Base-by-base conservation (phyloP, 2,797 vertebrate genomes). In the Eleutherodactylus coqui region DNA sequence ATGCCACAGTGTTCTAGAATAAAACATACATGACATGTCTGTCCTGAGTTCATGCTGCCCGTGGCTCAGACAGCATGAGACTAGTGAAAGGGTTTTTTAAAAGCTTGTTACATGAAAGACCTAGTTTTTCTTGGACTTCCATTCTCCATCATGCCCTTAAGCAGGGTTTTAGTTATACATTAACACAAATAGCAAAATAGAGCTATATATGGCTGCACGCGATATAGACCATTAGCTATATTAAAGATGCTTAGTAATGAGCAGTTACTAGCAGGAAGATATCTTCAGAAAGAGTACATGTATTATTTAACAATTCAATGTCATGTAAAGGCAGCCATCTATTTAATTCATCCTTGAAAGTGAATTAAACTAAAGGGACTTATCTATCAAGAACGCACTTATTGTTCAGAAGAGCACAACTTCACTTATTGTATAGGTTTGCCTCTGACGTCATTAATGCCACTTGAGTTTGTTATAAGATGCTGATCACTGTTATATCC, bases 141-240 rank as follows among this genome's bases (percentile, higher is more conserved):
- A 73, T 73, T 73, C n/a, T 73, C 21, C 8, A n/a, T 73, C 24
- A 24, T 45, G 70, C 41, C 70, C 41, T 27, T 16, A 43, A 14
- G 70, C 70, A 45, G 41, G 14, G n/a, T 45, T 73, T 73, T n/a
- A 16, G n/a, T 73, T 73, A 45, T 73, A 3, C 70, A 73, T 73
- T 45, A 45, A 73, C 70, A 45, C 6, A 45, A 72, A 73, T 45
- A 27, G 13, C 38, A 73, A 24, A 70, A 73, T 13, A 43, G 70
- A 73, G 17, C 38, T 27, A 16, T 45, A 45, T 73, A 27, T 24
- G 16, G 24, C 38, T 45, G 70, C 70, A 73, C 41, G 70, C 70
- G 16, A 73, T 73, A 21, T 41, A 27, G 41, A 43, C 24, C 70
- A 45, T 45, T 16, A 27, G 27, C 24, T n/a, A 27, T 73, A 41